Base-by-base conservation (phyloP, 2,113 vertebrate genomes). In the Triplophysa siluroides region DNA sequence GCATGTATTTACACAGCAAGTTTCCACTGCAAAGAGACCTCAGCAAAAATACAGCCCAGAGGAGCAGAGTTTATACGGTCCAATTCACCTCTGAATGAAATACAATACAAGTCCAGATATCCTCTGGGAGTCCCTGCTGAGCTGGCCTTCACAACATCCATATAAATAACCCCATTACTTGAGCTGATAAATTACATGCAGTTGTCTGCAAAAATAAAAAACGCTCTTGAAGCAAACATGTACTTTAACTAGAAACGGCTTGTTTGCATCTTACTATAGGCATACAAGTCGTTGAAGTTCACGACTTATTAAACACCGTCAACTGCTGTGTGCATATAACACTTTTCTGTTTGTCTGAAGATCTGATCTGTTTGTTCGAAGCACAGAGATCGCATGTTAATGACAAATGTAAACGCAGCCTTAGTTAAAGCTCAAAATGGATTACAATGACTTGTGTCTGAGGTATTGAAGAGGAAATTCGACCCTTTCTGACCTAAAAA, bases 1-100 rank as follows among this genome's bases (percentile, higher is more conserved):
- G 78, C 87, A 84, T 87, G 86, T 84, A 85, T 88, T 89, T 78
- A 58, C 54, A 21, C n/a, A 52, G 19, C 13, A 60, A 38, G 21
- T 74, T 64, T 56, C 50, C 68, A 50, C 29, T 65, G 24, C 33
- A 80, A 52, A 77, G 47, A 65, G 23, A 62, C 33, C 76, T 60
- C 71, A 61, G 68, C 71, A 52, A 10, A 72, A 61, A 45, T 8
- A 50, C 50, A 21, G 16, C 72, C 10, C 60, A 80, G 38, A 70
- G 78, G 65, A 61, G 21, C 33, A 24, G 45, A 50, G 9, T 60
- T 54, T 70, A 76, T 63, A 61, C 76, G 56, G 70, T 69, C 24
- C 45, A 21, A 38, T 45, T 52, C 24, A 62, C n/a, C 29, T 76
- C 74, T n/a, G 56, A 52, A 33, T 78, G 76, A 19, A 18, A 75